Percentiles rank a stretch among this genome's conserved stretches.
phyloP scores from a whole-genome alignment of 2,888 invertebrate genomes.

The Lamellibrachia satsuma region DNA sequence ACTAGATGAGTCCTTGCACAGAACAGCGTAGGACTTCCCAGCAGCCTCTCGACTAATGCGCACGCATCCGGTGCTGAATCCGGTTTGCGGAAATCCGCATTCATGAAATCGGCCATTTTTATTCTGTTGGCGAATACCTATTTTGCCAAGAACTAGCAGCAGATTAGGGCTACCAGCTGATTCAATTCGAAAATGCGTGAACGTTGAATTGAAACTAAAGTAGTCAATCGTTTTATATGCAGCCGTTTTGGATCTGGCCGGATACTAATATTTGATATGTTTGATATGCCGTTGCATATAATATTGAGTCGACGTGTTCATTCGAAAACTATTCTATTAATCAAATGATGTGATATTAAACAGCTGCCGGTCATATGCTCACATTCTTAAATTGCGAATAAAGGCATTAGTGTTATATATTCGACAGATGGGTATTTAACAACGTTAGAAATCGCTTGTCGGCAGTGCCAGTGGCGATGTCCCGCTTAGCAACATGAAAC shows the following conservation, averaged over 20 bases:
- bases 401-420: background rate
- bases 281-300: background rate
- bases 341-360: slow-evolving; percentile 3
- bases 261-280: background rate
- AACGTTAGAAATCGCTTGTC: slow-evolving; percentile 1
- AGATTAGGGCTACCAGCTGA: background rate
- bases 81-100: background rate
- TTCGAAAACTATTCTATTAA: background rate
- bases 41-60: background rate
- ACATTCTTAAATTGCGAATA: background rate
- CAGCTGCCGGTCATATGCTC: background rate
- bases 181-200: background rate
- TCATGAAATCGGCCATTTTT: background rate
- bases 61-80: background rate
- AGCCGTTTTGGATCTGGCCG: background rate
- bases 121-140: background rate
- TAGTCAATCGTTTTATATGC: background rate
- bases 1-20: background rate
- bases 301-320: background rate
- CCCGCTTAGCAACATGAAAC: background rate
- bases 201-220: background rate
- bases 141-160: background rate
- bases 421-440: background rate
- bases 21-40: background rate
- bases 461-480: background rate